Conservation (phyloP, 2,113 vertebrate genomes). For the Rhynchomys soricoides region DNA sequence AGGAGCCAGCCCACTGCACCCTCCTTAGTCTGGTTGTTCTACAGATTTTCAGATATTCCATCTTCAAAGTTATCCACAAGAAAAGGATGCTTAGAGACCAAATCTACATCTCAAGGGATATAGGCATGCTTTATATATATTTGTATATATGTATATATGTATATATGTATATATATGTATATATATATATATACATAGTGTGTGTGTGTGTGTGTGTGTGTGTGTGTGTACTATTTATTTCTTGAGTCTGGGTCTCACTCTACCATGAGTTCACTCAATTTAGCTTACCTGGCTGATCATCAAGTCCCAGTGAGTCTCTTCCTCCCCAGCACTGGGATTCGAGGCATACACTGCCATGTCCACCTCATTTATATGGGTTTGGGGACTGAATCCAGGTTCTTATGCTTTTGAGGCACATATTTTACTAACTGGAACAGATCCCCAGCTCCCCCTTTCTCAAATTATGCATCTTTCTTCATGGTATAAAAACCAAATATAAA, state of each 20-base stretch:
- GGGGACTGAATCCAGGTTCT: background rate
- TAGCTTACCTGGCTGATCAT: no score
- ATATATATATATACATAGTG: no score
- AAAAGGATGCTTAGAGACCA: background rate
- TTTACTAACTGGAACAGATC: background rate
- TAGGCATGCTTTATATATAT: no score
- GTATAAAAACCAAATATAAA: slow-evolving; percentile 51
- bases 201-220: no score
- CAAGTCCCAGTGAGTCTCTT: background rate
- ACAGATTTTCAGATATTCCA: background rate
- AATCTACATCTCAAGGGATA: background rate
- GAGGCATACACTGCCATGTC: background rate
- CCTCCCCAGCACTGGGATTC: background rate
- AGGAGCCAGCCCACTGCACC: background rate
- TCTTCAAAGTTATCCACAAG: background rate
- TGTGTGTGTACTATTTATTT: no score
- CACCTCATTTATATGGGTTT: background rate
- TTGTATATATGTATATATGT: no score
- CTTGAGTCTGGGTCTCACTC: no score
- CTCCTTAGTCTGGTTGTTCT: background rate
- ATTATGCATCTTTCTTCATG: background rate
- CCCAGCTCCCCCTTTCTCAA: background rate
- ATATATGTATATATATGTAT: no score
- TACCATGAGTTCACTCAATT: no score
- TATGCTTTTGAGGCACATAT: background rate